Base-by-base conservation (phyloP, 2,797 vertebrate species). In the Melanotaenia boesemani region DNA sequence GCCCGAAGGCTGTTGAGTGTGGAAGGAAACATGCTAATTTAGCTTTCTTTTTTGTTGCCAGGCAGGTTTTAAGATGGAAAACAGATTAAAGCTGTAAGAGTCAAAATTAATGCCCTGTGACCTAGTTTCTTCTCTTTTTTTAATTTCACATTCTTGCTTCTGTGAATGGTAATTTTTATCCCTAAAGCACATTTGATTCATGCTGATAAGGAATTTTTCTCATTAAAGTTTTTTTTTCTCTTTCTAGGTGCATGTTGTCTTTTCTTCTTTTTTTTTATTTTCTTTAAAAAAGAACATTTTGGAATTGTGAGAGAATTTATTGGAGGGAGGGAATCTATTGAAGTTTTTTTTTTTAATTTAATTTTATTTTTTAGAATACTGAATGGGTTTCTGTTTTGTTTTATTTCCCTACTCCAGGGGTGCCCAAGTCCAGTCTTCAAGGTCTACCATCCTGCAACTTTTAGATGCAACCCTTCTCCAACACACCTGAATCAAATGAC, bases 11-110 rank as follows among this genome's bases (percentile, higher is more conserved):
- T 56, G 28, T 0, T 46, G 37, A 54, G 7, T 32, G 2, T 28
- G 15, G 41, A 57, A 32, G 34, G 28, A 78, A 69, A 67, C 30
- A 50, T 71, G 37, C 18, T 66, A 28, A 70, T 41, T 68, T 54
- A 22, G 30, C 41, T 37, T 11, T 0, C 39, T 50, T 73, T 68
- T 46, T 2, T 48, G 67, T 81, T 77, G 26, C 50, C 20, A 20
- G 56, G 59, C 56, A 72, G 41, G 50, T 62, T 55, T 48, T 13
- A 2, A 62, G 36, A 15, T 28, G 22, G 24, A 55, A 56, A 56
- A 28, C 18, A 13, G 18, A 6, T 37, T 1, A 28, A 13, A 46
- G 6, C 8, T 26, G n/a, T 30, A 58, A n/a, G 24, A 22, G 15
- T 59, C 3, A 2, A 58, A 48, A 20, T 44, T 24, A 44, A 8